phyloP scores from a whole-genome alignment of 2,113 vertebrate genomes.

The Microtus ochrogaster region DNA sequence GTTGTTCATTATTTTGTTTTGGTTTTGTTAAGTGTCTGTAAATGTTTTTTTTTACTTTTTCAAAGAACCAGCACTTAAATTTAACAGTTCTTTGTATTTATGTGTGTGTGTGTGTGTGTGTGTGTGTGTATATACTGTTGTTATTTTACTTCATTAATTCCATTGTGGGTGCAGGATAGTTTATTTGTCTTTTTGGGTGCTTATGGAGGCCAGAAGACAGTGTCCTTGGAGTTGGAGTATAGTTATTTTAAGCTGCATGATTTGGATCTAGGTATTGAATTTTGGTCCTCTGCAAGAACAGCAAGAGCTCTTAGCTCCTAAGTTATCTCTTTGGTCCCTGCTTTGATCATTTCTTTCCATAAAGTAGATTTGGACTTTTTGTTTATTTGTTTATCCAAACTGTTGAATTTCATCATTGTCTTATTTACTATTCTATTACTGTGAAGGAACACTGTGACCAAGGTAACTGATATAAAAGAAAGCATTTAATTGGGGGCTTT shows the following conservation, averaged over 20 bases:
- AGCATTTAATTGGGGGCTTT: neutral
- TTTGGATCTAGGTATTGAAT: neutral
- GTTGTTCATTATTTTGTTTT: neutral
- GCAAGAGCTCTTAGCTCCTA: neutral
- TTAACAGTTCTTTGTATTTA: neutral
- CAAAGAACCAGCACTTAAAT: neutral
- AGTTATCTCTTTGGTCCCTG: neutral
- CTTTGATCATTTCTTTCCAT: neutral
- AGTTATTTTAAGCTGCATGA: neutral
- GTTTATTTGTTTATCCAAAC: neutral
- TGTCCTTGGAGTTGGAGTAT: neutral
- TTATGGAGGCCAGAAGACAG: neutral
- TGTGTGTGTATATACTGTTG: neutral
- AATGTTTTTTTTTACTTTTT: neutral
- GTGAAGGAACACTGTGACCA: neutral
- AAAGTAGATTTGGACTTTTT: neutral
- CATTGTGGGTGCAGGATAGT: neutral
- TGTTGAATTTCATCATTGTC: neutral
- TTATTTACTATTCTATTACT: neutral
- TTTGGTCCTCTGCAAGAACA: neutral
- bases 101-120: neutral
- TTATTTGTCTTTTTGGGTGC: neutral
- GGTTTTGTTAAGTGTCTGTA: neutral
- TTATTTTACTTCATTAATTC: neutral
- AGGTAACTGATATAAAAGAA: neutral